A percentile compares a stretch with the other conserved stretches of the same genome.
These are phyloP conservation scores for Pangasius sanitwongsei DNA, from an alignment of 2,797 vertebrate species.

Conservation along the genomic window DNA sequence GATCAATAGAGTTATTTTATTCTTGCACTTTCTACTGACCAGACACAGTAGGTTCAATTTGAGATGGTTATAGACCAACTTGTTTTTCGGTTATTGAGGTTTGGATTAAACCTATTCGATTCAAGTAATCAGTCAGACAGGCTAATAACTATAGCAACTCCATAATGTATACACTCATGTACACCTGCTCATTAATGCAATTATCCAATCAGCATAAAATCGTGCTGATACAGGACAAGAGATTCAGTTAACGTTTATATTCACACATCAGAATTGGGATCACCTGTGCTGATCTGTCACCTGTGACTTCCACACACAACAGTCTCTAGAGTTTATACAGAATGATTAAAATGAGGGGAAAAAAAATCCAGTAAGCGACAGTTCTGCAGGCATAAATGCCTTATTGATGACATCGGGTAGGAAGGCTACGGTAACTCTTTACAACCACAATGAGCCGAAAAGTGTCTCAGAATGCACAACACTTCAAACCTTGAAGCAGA, in stretches of 20 bases:
- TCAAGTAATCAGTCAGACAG: neutral
- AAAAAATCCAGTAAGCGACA: neutral
- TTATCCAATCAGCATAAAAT: neutral
- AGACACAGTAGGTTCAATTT: neutral
- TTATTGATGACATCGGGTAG: neutral
- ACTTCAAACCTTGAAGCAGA: neutral
- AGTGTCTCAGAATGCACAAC: neutral
- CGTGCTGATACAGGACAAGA: neutral
- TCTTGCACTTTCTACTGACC: neutral
- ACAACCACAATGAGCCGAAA: neutral
- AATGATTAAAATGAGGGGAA: neutral
- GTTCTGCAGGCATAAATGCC: neutral
- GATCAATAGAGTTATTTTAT: neutral
- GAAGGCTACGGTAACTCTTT: neutral
- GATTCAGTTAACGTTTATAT: neutral
- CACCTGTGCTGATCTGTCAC: neutral
- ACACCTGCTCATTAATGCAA: neutral
- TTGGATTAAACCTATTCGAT: neutral
- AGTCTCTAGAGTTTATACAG: neutral
- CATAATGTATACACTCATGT: too few relatives aligned
- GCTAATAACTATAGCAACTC: neutral
- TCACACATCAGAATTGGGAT: neutral
- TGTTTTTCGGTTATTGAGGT: neutral
- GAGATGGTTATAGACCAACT: too few relatives aligned
- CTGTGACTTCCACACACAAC: neutral